A percentile compares a stretch with the other conserved stretches of the same genome.
Conservation (phyloP, 2,888 invertebrate genomes). For the Sabellastarte sp. region DNA sequence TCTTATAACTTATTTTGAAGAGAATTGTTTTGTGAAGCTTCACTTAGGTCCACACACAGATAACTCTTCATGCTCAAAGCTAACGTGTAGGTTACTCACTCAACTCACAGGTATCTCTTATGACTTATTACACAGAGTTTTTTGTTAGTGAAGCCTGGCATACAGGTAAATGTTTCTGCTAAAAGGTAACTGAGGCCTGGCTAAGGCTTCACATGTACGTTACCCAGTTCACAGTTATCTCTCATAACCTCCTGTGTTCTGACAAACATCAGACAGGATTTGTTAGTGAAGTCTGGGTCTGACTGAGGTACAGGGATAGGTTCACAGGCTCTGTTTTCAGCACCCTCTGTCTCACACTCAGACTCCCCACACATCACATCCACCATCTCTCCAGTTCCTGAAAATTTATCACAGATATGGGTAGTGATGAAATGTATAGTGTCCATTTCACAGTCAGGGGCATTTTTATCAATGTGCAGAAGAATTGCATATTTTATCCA, state of each 20-base stretch:
- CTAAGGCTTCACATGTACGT: too few relatives aligned
- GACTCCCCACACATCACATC: conserved; percentile 17
- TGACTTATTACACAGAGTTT: too few relatives aligned
- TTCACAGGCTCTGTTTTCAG: conserved; percentile 32
- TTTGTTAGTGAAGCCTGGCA: too few relatives aligned
- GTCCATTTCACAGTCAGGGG: background rate
- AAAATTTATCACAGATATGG: background rate
- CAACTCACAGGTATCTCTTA: too few relatives aligned
- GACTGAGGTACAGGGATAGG: conserved; percentile 38
- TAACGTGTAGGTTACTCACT: too few relatives aligned
- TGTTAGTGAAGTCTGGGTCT: conserved; percentile 15
- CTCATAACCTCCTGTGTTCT: conserved; percentile 13
- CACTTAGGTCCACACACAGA: too few relatives aligned
- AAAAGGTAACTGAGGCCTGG: too few relatives aligned
- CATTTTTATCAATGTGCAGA: background rate
- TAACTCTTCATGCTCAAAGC: too few relatives aligned
- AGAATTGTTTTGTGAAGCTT: too few relatives aligned
- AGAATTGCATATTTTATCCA: background rate
- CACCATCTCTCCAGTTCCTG: conserved; percentile 12
- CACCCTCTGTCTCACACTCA: conserved; percentile 13
- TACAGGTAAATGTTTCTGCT: too few relatives aligned
- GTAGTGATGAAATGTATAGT: background rate
- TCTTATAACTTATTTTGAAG: too few relatives aligned
- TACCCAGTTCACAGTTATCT: conserved; percentile 16
- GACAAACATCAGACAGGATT: conserved; percentile 20